phyloP scores from a whole-genome alignment of 1,140 invertebrate species.

The Trachelipus rathkii region DNA sequence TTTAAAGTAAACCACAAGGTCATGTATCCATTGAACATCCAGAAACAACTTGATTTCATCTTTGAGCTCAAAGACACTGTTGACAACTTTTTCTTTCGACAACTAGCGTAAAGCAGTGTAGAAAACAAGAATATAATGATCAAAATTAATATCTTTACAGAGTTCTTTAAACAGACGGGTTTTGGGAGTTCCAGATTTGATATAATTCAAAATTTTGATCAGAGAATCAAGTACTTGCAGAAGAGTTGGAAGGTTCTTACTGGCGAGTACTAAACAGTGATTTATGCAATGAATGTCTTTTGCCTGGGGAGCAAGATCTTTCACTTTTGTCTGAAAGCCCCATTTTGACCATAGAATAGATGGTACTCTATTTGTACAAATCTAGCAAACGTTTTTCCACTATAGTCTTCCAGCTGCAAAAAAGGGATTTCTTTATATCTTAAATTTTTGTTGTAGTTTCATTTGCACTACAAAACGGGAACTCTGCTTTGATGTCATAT shows the following conservation, averaged over 20 bases:
- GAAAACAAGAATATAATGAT: slow-evolving; percentile 37
- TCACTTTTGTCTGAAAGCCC: neutral
- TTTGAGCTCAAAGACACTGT: slow-evolving; percentile 36
- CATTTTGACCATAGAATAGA: neutral
- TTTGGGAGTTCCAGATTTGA: slow-evolving; percentile 38
- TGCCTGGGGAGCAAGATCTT: slow-evolving; percentile 26
- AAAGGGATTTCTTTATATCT: neutral
- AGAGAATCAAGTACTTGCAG: slow-evolving; percentile 32
- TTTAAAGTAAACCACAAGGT: slow-evolving; percentile 27
- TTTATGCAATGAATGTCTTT: slow-evolving; percentile 36
- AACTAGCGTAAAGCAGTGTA: slow-evolving; percentile 41
- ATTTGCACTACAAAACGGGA: neutral
- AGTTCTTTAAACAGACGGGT: slow-evolving; percentile 38
- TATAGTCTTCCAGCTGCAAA: neutral
- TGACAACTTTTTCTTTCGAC: slow-evolving; percentile 36
- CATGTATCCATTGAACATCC: slow-evolving; percentile 28
- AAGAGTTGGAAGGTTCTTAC: slow-evolving; percentile 45
- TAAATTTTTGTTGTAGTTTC: neutral
- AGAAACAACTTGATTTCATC: too few species aligned
- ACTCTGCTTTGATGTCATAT: too few species aligned
- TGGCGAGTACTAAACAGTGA: slow-evolving; percentile 28
- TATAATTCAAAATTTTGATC: slow-evolving; percentile 42
- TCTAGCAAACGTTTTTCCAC: neutral
- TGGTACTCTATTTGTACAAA: slow-evolving; percentile 3
- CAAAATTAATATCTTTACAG: slow-evolving; percentile 41